Evolutionary conservation across 2,888 invertebrate species (phyloP).

Genomic region (Pseudococcus jackbeardsleyi): DNA sequence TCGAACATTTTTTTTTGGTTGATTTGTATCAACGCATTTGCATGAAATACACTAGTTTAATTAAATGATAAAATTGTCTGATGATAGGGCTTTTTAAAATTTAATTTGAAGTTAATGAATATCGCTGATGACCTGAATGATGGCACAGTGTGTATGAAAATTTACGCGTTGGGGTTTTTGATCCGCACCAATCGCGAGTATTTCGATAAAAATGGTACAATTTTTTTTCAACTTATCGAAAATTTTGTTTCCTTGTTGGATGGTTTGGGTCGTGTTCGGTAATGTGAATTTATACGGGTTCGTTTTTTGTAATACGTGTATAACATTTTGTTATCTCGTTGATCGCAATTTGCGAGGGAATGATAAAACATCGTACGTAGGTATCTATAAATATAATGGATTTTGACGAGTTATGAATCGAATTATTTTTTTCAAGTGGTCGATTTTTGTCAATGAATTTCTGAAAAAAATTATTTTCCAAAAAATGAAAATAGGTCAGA

Average conservation of each 20-base stretch:
- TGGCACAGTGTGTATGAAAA: neutral
- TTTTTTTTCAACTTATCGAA: neutral
- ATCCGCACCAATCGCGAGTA: neutral
- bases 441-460: too few relatives aligned
- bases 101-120: slow-evolving; percentile 28
- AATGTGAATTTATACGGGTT: neutral
- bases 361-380: neutral
- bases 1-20: slow-evolving; percentile 13
- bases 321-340: neutral
- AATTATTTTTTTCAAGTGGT: too few relatives aligned
- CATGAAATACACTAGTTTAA: slow-evolving; percentile 43
- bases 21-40: slow-evolving; percentile 50
- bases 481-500: too few relatives aligned
- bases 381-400: too few relatives aligned
- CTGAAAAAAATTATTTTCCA: too few relatives aligned
- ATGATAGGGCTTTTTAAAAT: slow-evolving; percentile 27
- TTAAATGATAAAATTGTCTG: slow-evolving; percentile 51
- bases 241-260: neutral
- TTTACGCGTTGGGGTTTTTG: neutral
- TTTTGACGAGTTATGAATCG: too few relatives aligned
- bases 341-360: neutral
- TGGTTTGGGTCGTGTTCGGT: neutral
- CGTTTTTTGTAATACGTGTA: neutral
- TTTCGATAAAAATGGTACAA: neutral
- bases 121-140: slow-evolving; percentile 23